phyloP scores from a whole-genome alignment of 2,888 invertebrate species.

The Syrphus vitripennis region DNA sequence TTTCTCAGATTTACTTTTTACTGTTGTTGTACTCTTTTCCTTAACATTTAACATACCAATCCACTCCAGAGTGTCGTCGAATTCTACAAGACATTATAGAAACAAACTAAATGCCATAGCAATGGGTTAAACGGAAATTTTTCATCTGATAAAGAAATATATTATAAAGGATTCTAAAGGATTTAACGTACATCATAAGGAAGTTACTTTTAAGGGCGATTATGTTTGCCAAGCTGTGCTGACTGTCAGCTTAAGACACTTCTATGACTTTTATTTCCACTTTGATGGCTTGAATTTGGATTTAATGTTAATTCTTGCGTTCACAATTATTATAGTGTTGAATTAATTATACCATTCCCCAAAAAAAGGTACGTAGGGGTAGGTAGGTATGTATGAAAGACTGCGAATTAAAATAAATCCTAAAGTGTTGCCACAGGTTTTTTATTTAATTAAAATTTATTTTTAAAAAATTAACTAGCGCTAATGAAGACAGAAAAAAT shows the following conservation, averaged over 20 bases:
- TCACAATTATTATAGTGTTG: slow-evolving; percentile 37
- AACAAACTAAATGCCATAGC: background rate
- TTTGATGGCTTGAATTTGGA: slow-evolving; percentile 4
- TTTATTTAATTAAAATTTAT: background rate
- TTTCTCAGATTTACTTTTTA: slow-evolving; percentile 28
- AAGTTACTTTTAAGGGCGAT: slow-evolving; percentile 39
- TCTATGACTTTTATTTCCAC: slow-evolving; percentile 35
- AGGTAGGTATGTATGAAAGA: background rate
- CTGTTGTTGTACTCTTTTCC: background rate
- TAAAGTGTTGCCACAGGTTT: background rate
- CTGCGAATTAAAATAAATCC: background rate
- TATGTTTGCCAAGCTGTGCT: slow-evolving; percentile 14
- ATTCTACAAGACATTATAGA: background rate
- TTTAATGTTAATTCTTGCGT: slow-evolving; percentile 22
- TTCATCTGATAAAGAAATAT: slow-evolving; percentile 1
- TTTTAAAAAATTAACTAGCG: background rate
- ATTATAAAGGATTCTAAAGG: slow-evolving; percentile 8
- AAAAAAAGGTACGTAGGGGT: too few relatives aligned
- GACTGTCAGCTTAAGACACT: slow-evolving; percentile 17
- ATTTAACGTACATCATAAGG: slow-evolving; percentile 16
- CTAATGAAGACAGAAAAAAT: too few relatives aligned
- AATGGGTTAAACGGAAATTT: background rate
- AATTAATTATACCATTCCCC: slow-evolving; percentile 13
- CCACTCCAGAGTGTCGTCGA: background rate
- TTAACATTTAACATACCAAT: slow-evolving; percentile 24